These are phyloP conservation scores for Trichacis sp. DNA, from an alignment of 2,888 invertebrate species.

Conservation along the genomic window DNA sequence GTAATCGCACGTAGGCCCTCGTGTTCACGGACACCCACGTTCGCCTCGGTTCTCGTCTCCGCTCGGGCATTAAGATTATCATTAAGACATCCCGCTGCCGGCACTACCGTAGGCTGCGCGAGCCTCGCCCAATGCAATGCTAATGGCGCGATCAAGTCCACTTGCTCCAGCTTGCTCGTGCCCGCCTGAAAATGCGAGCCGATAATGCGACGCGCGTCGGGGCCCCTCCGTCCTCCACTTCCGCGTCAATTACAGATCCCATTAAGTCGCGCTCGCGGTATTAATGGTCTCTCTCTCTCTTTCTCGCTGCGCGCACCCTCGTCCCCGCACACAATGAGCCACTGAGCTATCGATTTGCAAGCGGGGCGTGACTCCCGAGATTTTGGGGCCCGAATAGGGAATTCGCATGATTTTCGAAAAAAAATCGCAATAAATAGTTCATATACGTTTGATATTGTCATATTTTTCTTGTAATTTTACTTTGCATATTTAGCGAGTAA, in stretches of 20 bases:
- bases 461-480: too few relatives aligned
- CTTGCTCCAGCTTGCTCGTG: too few relatives aligned
- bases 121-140: constrained; percentile 36
- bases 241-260: constrained; percentile 34
- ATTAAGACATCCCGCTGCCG: constrained; percentile 37
- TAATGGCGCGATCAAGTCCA: constrained; percentile 29
- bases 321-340: constrained; percentile 14
- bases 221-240: constrained; percentile 27
- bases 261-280: constrained; percentile 29
- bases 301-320: constrained; percentile 18
- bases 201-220: constrained; percentile 33
- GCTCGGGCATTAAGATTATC: constrained; percentile 43
- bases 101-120: constrained; percentile 27
- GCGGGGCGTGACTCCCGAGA: constrained; percentile 13
- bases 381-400: too few relatives aligned
- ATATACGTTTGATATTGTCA: too few relatives aligned
- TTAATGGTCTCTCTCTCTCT: constrained; percentile 34
- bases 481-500: too few relatives aligned
- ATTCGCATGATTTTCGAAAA: too few relatives aligned
- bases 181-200: constrained; percentile 22
- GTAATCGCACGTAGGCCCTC: constrained; percentile 3
- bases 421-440: too few relatives aligned
- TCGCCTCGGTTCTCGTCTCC: constrained; percentile 18
- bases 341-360: constrained; percentile 8
- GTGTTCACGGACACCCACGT: constrained; percentile 24